Evolutionary conservation across 2,113 vertebrate genomes (phyloP), one percentile per base, ranked within the genome.

Genomic region (Trogon melanurus): DNA sequence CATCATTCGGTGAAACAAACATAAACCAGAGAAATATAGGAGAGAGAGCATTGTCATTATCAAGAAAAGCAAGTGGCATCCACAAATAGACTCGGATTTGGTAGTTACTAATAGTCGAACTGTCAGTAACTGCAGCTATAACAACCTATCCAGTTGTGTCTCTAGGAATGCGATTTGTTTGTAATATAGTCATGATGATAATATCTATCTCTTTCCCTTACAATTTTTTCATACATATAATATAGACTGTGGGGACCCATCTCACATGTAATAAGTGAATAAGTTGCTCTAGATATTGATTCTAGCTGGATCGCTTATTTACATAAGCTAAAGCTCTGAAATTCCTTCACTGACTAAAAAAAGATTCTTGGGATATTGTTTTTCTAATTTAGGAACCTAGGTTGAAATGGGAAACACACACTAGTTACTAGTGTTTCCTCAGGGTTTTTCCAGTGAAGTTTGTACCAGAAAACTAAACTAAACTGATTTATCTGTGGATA

Each of bases 111-210:
- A 36, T 21, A 60, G 6, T 1, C 80, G 34, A 16, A 23, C 22
- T 47, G 30, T 53, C 57, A 76, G 36, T 76, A 65, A 13, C 57
- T 65, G 56, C 26, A 62, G 30, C 11, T 36, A 19, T 23, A 38
- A 41, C 71, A 62, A 18, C 0, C 0, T 32, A 65, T 51, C 2
- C 10, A 47, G 2, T 54, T 62, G 18, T 20, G 13, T 62, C 26
- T 36, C 13, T 67, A 38, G 34, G 27, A 80, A 51, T 9, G 8
- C 11, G 18, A 47, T 27, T 14, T 69, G 17, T 69, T 50, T 73
- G 45, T 58, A 16, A 19, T 16, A 21, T 10, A 54, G 44, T 50
- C 17, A 56, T 36, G 13, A 17, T 45, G n/a, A 21, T 3, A 0
- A 27, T 6, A 7, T 22, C 11, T 66, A 30, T 61, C 32, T 16